Evolutionary conservation across 2,113 vertebrate genomes (phyloP), one percentile per base, ranked within the genome.

Genomic region (Chunga burmeisteri): DNA sequence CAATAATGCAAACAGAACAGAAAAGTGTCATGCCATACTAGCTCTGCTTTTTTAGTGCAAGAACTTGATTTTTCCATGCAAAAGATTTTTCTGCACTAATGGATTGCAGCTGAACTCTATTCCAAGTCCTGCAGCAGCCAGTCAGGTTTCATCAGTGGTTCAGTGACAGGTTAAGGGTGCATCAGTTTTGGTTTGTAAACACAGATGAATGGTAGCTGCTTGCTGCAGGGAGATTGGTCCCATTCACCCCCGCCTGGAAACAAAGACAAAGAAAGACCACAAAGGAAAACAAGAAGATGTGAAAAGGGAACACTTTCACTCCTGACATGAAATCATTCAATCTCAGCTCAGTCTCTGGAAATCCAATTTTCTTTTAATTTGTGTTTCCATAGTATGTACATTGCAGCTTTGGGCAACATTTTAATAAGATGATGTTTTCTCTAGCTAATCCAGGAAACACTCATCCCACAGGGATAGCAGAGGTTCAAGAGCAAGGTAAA

Each of bases 301-400:
- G 7, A 59, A 90, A 80, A 68, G 17, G 50, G n/a, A 90, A 30
- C 67, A 29, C 5, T 75, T 84, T 92, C 40, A 68, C 21, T 68
- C 30, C n/a, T 85, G 81, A 61, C 29, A 53, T 68, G 83, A 93
- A 87, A 81, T 77, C 44, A 34, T 63, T 92, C 65, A 29, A 18
- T 22, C 81, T 96, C 80, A 92, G 38, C 58, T 90, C 62, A 70
- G 42, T 26, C 34, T 78, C 81, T 91, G 49, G 49, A 89, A 95
- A 94, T 82, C 22, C 36, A 78, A 90, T 93, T 88, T 77, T 88
- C 56, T 72, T 88, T 83, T 81, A 66, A 88, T 83, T 93, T 92
- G 18, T 55, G n/a, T 92, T 94, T 82, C 65, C 20, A 22, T 42
- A 10, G 6, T 56, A 36, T 44, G 29, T 63, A 50, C 44, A 16